Evolutionary conservation across 2,888 invertebrate genomes (phyloP), one percentile per base, ranked within the genome.

Genomic region (Sepiola atlantica): DNA sequence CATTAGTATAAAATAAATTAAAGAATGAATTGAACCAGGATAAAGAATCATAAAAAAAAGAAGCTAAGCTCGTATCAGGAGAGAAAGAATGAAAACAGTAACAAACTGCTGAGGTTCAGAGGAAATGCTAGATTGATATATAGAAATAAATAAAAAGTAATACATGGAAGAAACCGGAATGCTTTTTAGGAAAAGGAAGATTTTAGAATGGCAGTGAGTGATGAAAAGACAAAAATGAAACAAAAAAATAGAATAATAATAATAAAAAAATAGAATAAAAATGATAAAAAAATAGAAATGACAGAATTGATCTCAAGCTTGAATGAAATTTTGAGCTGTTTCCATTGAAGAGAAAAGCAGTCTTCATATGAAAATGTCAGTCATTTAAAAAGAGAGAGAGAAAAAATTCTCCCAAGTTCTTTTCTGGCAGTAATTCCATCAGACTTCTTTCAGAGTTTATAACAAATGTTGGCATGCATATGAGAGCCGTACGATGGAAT

Each of bases 231-330:
- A 14, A 32, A 77, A 14, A 32, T n/a, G n/a, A n/a, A 77, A n/a
- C n/a, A 32, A 77, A 77, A n/a, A n/a, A n/a, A 12, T 77, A n/a
- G 2, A 77, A 77, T 77, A n/a, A 77, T 77, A 77, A 77, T 14
- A n/a, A n/a, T 77, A n/a, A n/a, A 77, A n/a, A 77, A 77, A 28
- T 10, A 61, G 61, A 28, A 61, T 61, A 28, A 8, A 28, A 28
- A 21, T 18, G 28, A 24, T 28, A n/a, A 28, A 61, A 28, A 8
- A 61, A 28, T 61, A 77, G 10, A n/a, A 77, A 77, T 77, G 77
- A 77, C 77, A 77, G 77, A 77, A 77, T 77, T n/a, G 77, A 77
- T 77, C 77, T 77, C 77, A 77, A 77, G 77, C 77, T n/a, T 77
- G 32, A 77, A 77, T 77, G 77, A 77, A 77, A 77, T 77, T 77